Base-by-base conservation (phyloP, 2,888 invertebrate genomes). In the Formica aserva region DNA sequence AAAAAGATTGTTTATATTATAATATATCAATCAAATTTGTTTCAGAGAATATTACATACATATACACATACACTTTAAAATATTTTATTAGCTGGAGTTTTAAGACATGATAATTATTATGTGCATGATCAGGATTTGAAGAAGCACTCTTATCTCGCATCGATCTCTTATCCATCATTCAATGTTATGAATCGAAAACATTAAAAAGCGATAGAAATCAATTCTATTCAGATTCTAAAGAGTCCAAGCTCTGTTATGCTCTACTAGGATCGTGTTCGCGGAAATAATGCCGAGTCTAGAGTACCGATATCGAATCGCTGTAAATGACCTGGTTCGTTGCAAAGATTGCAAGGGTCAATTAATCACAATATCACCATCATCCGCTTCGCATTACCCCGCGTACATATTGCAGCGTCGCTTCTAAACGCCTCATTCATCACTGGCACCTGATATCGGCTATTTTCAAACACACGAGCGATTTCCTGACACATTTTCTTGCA, bases 301-400 rank as follows among this genome's bases (percentile, higher is more conserved):
- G 74, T 22, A 45, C 41, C 18, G 45, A 67, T 69, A 88, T 86
- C 82, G 55, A n/a, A 65, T 76, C 60, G 18, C 78, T 55, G 82
- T 66, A 38, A 71, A 67, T 72, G 57, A 77, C 78, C 48, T 41
- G 83, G 62, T 80, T 88, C 63, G 75, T 86, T 66, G 41, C 60
- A 15, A 26, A 29, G 63, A 60, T 75, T 75, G 55, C 62, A 57
- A 71, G 55, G 71, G 78, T 80, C 86, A 88, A 86, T 87, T 87
- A 87, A 88, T 86, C 84, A 82, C 71, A 82, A 76, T 88, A 87
- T 82, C 82, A 75, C 52, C 77, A 66, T 75, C 63, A 78, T 75
- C 55, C 41, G 69, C 86, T 67, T 87, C 55, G 55, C 76, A 66
- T 76, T 86, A 74, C 74, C 57, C 52, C 48, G 71, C 63, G 67